Evolutionary conservation across 1,140 invertebrate species (phyloP).

Genomic region (Zaprionus lachaisei): DNA sequence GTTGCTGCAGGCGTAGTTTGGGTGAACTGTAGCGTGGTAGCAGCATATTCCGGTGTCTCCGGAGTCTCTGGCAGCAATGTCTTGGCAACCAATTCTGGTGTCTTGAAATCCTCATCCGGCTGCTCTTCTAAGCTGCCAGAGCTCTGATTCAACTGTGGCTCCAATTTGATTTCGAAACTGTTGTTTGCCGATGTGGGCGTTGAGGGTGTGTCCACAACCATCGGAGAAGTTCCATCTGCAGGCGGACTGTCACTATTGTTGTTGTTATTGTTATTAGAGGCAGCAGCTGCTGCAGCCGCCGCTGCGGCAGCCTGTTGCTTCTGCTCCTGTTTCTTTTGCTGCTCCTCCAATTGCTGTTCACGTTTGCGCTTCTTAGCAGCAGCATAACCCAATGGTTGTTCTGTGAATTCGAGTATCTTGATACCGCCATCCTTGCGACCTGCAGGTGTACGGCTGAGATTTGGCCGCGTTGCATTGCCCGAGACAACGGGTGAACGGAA

Average conservation of each 20-base stretch:
- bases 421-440: conserved; percentile 95
- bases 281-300: conserved; percentile 66
- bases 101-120: conserved; percentile 59
- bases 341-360: conserved; percentile 91
- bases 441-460: conserved; percentile 85
- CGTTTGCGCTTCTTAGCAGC: conserved; percentile 87
- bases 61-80: conserved; percentile 83
- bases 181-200: conserved; percentile 70
- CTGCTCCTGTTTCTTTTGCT: conserved; percentile 89
- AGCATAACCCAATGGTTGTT: conserved; percentile 92
- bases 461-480: conserved; percentile 84
- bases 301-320: conserved; percentile 86
- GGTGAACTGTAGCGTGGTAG: conserved; percentile 69
- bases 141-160: conserved; percentile 71
- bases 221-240: conserved; percentile 37
- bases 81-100: conserved; percentile 67
- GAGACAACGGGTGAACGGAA: conserved; percentile 86
- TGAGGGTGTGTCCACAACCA: conserved; percentile 55
- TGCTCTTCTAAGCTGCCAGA: conserved; percentile 62
- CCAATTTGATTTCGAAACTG: conserved; percentile 78
- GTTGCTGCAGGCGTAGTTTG: conserved; percentile 50
- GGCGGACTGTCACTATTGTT: conserved; percentile 67
- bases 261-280: conserved; percentile 63
- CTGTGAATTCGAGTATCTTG: conserved; percentile 96
- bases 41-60: conserved; percentile 80